Base-by-base conservation (phyloP, 2,113 vertebrate genomes). In the Garra rufa region DNA sequence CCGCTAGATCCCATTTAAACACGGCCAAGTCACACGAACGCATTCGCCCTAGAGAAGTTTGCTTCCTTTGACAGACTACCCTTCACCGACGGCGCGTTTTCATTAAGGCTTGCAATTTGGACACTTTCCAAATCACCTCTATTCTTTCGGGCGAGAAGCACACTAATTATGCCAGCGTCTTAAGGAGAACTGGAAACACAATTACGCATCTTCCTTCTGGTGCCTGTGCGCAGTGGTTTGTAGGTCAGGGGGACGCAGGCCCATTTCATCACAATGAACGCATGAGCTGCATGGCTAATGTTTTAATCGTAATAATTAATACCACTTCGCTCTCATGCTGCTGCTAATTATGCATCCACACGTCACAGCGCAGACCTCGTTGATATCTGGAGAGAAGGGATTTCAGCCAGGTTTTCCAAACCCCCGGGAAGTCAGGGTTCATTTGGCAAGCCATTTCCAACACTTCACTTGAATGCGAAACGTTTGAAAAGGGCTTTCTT, bases 111-210 rank as follows among this genome's bases (percentile, higher is more conserved):
- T 91, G 94, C 93, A 94, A 93, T 95, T 95, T 95, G 94, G 93
- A 95, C 90, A 92, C 91, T 93, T 93, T 94, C 94, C 95, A 96
- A 96, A 95, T 95, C 87, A 92, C 85, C 90, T 94, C 93, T 94
- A 93, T 94, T 87, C 87, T 94, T 94, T 91, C 41, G 89, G 92
- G 90, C 91, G 93, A 78, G 95, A 96, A 93, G 43, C 79, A 88
- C 89, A 90, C 91, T 94, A 94, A 95, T 95, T 93, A 93, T 89
- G 89, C 91, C 91, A 92, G 90, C 87, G 84, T 95, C 92, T 94
- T 93, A 93, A 93, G 93, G 91, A 93, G 92, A 90, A 92, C 91
- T 90, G 89, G 90, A 93, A 95, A 93, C 87, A 92, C 90, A 85
- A 93, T 95, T 94, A 92, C 91, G 85, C 85, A 80, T 85, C 73